Evolutionary conservation across 1,140 invertebrate species (phyloP), one percentile per base, ranked within the genome.

Genomic region (Tetramorium alpestre): DNA sequence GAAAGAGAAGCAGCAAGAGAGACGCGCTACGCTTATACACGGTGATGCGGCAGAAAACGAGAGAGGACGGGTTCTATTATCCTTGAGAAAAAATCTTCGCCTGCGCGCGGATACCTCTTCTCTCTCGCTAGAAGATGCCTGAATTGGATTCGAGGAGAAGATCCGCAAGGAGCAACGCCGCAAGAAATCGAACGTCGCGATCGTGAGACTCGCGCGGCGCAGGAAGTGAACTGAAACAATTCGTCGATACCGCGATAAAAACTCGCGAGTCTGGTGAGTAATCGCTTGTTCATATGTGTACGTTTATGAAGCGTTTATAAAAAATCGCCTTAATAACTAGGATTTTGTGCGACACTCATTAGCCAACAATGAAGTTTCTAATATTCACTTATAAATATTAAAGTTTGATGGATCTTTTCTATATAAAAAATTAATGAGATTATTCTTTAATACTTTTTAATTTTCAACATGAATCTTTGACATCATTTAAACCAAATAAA

Each of bases 11-110:
- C 22, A 80, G 77, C 51, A 18, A 33, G 73, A 67, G 44, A 81
- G 60, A 86, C 78, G 60, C 87, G 69, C 76, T 72, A 64, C 76
- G 80, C 87, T 92, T 92, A 88, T 90, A 89, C 90, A 84, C 80
- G 75, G 86, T 93, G 92, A 93, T 91, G 92, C 70, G 70, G 92
- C 92, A 92, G 89, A 91, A 93, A 92, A 91, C 87, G 77, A 85
- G 86, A 84, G 88, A 85, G 87, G 92, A 92, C 92, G 89, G 88
- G 87, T 91, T 93, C 89, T 88, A 93, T 93, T 93, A 93, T 92
- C 91, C 81, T 60, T 54, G 73, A 51, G 3, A 72, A 86, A 89
- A 84, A 85, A 86, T 78, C 56, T 54, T 87, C 33, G 51, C 56
- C 80, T 33, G 58, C 54, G 72, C 49, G 58, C 67, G 77, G 72